phyloP scores from a whole-genome alignment of 1,140 invertebrate genomes.

The Papilio helenus region DNA sequence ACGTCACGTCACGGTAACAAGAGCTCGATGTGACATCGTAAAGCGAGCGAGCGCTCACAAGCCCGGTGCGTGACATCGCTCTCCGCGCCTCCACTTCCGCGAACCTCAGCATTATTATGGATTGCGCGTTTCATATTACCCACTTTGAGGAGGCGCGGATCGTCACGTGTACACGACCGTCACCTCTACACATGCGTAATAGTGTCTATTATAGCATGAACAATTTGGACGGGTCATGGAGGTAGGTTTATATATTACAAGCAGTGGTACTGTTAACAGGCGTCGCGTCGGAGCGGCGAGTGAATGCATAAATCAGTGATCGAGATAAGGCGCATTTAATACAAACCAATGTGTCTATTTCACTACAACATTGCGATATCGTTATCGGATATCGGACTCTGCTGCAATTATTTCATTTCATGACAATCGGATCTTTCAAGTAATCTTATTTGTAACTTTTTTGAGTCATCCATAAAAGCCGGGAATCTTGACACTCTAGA shows the following conservation, averaged over 20 bases:
- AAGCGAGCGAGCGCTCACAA: conserved; percentile 38
- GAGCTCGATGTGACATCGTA: conserved; percentile 35
- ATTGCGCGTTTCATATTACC: conserved; percentile 61
- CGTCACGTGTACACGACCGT: conserved; percentile 1
- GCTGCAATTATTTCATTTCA: background rate
- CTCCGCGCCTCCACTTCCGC: conserved; percentile 61
- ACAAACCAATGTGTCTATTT: conserved; percentile 49
- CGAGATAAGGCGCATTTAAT: conserved; percentile 51
- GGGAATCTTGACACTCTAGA: background rate
- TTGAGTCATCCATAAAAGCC: background rate
- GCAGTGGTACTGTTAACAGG: conserved; percentile 49
- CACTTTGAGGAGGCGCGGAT: conserved; percentile 24
- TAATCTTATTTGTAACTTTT: conserved; percentile 4
- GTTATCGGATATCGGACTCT: conserved; percentile 39
- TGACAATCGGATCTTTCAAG: background rate
- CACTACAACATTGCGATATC: conserved; percentile 16
- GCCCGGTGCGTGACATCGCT: conserved; percentile 52
- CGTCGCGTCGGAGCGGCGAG: conserved; percentile 42
- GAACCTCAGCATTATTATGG: conserved; percentile 68
- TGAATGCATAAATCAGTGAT: conserved; percentile 47
- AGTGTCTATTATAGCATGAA: conserved; percentile 30
- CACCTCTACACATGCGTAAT: conserved; percentile 29
- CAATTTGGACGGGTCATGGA: background rate
- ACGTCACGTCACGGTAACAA: conserved; percentile 33
- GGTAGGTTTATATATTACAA: conserved; percentile 19